Evolutionary conservation across 2,113 vertebrate species (phyloP).

Genomic region (Rissa tridactyla): DNA sequence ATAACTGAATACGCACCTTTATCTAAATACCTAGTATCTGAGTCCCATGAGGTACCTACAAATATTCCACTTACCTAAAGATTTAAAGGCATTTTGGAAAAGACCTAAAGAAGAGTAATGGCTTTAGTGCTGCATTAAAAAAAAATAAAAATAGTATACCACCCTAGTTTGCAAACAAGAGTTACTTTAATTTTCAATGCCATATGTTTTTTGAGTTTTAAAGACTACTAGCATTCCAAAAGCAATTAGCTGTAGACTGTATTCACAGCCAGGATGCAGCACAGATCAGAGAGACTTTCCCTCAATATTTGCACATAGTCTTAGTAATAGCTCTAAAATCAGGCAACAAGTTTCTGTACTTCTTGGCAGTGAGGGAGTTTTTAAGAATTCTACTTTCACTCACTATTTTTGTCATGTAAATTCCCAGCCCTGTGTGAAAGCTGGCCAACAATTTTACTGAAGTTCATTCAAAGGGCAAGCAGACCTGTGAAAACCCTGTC

Average conservation of each 20-base stretch:
- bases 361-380: background rate
- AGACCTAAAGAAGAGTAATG: background rate
- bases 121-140: background rate
- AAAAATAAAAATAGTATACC: background rate
- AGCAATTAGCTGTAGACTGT: slow-evolving; percentile 27
- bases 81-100: background rate
- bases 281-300: background rate
- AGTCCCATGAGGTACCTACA: background rate
- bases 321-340: slow-evolving; percentile 23
- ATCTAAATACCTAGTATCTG: background rate
- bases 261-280: background rate
- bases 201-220: slow-evolving; percentile 39
- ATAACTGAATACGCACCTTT: background rate
- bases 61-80: background rate
- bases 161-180: slow-evolving; percentile 17
- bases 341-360: background rate
- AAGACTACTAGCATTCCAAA: slow-evolving; percentile 34
- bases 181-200: slow-evolving; percentile 24
- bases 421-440: background rate
- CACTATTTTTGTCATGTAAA: slow-evolving; percentile 22
- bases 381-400: background rate
- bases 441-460: background rate
- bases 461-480: background rate
- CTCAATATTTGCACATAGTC: slow-evolving; percentile 47
- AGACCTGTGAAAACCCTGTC: background rate